These are phyloP conservation scores for Mystacides longicornis DNA, from an alignment of 2,888 invertebrate genomes.

Conservation along the genomic window DNA sequence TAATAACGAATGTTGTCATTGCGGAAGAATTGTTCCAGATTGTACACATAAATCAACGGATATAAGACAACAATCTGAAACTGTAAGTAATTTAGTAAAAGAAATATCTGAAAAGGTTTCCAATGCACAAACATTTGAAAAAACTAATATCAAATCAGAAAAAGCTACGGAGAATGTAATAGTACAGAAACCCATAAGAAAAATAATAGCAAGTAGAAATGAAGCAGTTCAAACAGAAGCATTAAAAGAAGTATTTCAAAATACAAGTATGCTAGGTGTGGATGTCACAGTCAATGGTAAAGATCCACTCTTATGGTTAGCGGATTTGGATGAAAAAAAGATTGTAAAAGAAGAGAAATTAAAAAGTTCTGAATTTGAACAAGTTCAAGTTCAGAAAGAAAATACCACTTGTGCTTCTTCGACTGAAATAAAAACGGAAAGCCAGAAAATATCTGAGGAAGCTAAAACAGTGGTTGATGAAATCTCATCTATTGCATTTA, in stretches of 20 bases:
- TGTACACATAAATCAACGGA: conserved; percentile 1
- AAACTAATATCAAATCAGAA: background rate
- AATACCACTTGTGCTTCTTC: background rate
- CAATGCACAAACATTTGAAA: background rate
- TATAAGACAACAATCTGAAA: conserved; percentile 9
- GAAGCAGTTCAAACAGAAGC: conserved; percentile 15
- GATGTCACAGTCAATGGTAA: conserved; percentile 27
- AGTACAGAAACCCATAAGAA: conserved; percentile 9
- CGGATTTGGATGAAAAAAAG: conserved; percentile 24
- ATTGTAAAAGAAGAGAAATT: conserved; percentile 15
- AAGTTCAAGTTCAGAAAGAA: background rate
- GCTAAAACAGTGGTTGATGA: background rate
- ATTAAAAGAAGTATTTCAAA: conserved; percentile 22
- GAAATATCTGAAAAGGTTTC: conserved; percentile 8
- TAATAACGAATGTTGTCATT: conserved; percentile 12
- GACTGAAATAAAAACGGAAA: background rate
- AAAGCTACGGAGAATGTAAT: background rate
- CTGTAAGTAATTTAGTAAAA: conserved; percentile 6
- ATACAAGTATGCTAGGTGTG: conserved; percentile 18
- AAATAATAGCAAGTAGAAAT: background rate
- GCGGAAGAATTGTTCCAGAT: background rate
- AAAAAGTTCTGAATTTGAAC: conserved; percentile 5
- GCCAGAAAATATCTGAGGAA: background rate
- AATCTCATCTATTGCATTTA: background rate
- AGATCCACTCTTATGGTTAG: conserved; percentile 36